phyloP scores from a whole-genome alignment of 2,113 vertebrate species.

The Mobula hypostoma region DNA sequence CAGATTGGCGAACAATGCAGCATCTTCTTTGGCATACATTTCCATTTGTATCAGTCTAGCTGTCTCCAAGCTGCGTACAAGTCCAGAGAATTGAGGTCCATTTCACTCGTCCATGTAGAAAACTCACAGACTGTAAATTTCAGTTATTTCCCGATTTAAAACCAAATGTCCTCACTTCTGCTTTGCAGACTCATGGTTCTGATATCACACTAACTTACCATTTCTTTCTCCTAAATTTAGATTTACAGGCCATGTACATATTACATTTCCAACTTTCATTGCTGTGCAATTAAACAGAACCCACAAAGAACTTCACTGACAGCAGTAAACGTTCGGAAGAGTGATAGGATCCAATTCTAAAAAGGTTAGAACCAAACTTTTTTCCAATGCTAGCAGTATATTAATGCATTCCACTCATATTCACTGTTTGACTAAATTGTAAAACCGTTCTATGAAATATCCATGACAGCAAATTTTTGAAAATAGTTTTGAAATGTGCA shows the following conservation, averaged over 20 bases:
- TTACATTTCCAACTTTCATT: constrained; percentile 58
- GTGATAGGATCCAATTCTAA: neutral
- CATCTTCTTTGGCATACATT: neutral
- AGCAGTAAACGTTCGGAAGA: neutral
- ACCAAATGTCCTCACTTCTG: constrained; percentile 40
- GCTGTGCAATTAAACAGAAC: constrained; percentile 49
- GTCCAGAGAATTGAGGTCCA: neutral
- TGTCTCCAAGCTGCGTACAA: neutral
- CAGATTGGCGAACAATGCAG: neutral
- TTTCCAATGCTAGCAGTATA: neutral
- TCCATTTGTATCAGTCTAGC: neutral
- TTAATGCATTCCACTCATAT: neutral
- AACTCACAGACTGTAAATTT: constrained; percentile 43
- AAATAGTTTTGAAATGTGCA: neutral
- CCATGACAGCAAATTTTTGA: neutral
- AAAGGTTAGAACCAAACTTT: neutral
- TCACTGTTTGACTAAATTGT: neutral
- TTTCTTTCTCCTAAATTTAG: constrained; percentile 42
- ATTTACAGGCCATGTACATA: constrained; percentile 56
- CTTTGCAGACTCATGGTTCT: constrained; percentile 46
- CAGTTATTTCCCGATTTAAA: constrained; percentile 51
- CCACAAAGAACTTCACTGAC: neutral
- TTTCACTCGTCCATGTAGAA: neutral
- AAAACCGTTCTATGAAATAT: neutral
- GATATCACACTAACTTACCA: constrained; percentile 44